Base-by-base conservation (phyloP, 2,797 vertebrate species). In the Sorex maritimensis region DNA sequence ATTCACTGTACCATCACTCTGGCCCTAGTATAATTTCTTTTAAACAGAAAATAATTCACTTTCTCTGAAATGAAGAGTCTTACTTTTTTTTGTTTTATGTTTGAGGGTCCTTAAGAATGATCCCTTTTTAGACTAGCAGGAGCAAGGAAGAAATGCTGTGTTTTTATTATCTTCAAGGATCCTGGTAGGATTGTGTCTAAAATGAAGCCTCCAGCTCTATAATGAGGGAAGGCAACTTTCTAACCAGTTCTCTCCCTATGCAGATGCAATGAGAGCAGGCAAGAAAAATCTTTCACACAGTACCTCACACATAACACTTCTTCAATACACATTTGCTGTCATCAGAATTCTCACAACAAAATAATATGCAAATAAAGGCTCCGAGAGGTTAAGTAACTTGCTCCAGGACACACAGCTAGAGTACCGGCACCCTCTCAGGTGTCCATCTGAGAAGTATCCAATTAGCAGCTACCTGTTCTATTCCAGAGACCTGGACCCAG, bases 21-120 rank as follows among this genome's bases (percentile, higher is more conserved):
- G 69, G 75, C 38, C 72, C 82, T 63, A 73, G 10, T 19, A 2
- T 15, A 14, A 41, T 49, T 46, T 91, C 78, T 94, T 95, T 83
- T 61, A 83, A 88, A 90, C 92, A 61, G 90, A 93, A 94, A 92
- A 85, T 61, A 34, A 46, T 63, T 91, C 82, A 58, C 38, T 87
- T 61, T 19, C 55, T 34, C 49, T 58, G 55, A 85, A 67, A 38
- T 15, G 52, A 85, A 61, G 19, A 61, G 58, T 61, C 58, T 44
- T 44, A 84, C 49, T 26, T 65, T 4, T n/a, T 90, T 68, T 58
- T 26, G 79, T 80, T 91, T 75, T 82, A 6, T 80, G 11, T 74
- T 63, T 74, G 19, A 34, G 72, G 7, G 26, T 61, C 24, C 73
- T 87, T 82, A 69, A 55, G 55, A 88, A 74, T 52, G 77, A 71